Percentiles rank a stretch among this genome's conserved stretches.
phyloP scores from a whole-genome alignment of 2,113 vertebrate species.

The Brachyhypopomus occidentalis region DNA sequence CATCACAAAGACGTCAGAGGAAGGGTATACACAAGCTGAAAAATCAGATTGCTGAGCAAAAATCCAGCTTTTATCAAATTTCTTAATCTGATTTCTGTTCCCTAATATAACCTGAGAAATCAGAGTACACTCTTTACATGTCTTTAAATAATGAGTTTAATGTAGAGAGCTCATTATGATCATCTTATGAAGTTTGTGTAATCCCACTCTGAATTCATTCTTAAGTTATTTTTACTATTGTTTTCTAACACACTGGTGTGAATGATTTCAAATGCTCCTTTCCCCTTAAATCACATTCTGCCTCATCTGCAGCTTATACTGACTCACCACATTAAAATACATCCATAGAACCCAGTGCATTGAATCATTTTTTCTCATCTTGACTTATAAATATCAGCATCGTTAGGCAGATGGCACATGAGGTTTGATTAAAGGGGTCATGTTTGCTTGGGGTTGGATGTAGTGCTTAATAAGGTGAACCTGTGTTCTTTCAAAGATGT shows the following conservation, averaged over 20 bases:
- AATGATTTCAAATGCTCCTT: not conserved
- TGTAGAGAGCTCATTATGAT: too few relatives aligned
- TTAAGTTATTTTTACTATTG: conserved; percentile 8
- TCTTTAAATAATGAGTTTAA: too few relatives aligned
- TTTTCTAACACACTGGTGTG: not conserved
- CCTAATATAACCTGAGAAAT: too few relatives aligned
- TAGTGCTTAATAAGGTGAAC: not conserved
- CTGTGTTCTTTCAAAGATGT: not conserved
- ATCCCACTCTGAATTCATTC: not conserved
- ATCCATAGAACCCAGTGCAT: not conserved
- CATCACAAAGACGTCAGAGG: too few relatives aligned
- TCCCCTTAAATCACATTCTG: conserved; percentile 15
- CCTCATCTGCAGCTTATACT: not conserved
- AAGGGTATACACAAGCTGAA: too few relatives aligned
- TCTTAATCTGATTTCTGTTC: too few relatives aligned
- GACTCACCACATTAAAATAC: not conserved
- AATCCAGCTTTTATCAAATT: too few relatives aligned
- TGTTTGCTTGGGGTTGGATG: not conserved
- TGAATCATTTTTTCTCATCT: not conserved
- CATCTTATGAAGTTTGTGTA: too few relatives aligned
- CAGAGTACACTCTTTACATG: too few relatives aligned
- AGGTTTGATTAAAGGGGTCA: not conserved
- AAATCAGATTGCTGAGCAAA: too few relatives aligned
- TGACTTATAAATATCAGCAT: not conserved
- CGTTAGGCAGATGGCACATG: not conserved